Evolutionary conservation across 2,888 invertebrate species (phyloP), one percentile per base, ranked within the genome.

Genomic region (Campoplex capitator): DNA sequence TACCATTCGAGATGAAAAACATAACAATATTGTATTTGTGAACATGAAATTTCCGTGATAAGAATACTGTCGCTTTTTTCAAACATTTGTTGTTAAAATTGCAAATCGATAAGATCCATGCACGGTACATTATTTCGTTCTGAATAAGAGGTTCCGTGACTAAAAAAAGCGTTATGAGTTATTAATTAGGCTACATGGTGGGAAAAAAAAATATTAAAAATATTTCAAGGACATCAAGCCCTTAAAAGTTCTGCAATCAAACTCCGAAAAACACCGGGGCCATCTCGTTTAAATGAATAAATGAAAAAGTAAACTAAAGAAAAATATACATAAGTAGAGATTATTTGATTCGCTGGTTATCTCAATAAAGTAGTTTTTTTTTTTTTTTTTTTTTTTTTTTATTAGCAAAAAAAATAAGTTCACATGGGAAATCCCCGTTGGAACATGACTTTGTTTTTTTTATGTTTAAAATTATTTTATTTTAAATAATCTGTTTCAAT

Each of bases 401-500:
- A 87, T 84, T 82, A 62, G 84, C 84, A 74, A 87, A 62, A 82
- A 77, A 86, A 83, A 80, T 67, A 78, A 77, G 56, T 79, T 79
- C 68, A 18, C 79, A 68, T 75, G 70, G 70, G 58, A 70, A 58
- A 62, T 6, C 35, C 45, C 84, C 71, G 48, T 35, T 71, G 73
- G 76, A 85, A 85, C 76, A 42, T 54, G 48, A 65, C 67, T 71
- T 54, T 67, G 48, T 74, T 35, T 62, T 58, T 62, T 68, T 23
- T 23, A n/a, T n/a, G n/a, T 38, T n/a, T 68, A 4, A 38, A 56
- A 42, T 35, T 28, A 38, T 56, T 28, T 75, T 42, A 38, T 32
- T 42, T 78, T 32, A 18, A 56, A 42, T 58, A 79, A n/a, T 74
- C 42, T 28, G 73, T 82, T 82, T 16, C 35, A 56, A 70, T 67